Conservation (phyloP, 2,888 invertebrate species). For the Axea sp. region DNA sequence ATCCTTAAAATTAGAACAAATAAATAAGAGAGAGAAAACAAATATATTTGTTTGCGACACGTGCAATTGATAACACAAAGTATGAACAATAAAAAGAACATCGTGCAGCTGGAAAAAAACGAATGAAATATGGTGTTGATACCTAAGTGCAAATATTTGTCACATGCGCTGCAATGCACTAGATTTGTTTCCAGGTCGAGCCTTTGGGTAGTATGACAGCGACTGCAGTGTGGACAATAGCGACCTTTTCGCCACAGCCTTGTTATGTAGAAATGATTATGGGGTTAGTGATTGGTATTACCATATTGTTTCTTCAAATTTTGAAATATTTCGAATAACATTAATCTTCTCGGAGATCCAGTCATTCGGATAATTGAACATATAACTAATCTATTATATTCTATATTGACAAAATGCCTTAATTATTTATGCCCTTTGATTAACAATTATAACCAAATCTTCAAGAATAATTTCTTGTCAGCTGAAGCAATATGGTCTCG, state of each 20-base stretch:
- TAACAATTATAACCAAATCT: slow-evolving; percentile 1
- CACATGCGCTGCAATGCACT: slow-evolving; percentile 80
- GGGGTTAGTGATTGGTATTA: slow-evolving; percentile 69
- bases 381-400: too few species aligned
- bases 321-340: slow-evolving; percentile 27
- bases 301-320: slow-evolving; percentile 64
- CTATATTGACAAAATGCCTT: too few species aligned
- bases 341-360: too few species aligned
- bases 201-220: slow-evolving; percentile 85
- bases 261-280: slow-evolving; percentile 71
- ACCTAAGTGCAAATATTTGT: slow-evolving; percentile 81
- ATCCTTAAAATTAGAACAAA: too few species aligned
- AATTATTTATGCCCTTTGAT: too few species aligned
- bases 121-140: slow-evolving; percentile 73
- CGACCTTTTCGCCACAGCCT: slow-evolving; percentile 87
- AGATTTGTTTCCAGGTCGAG: slow-evolving; percentile 83
- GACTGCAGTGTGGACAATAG: slow-evolving; percentile 86
- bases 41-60: too few species aligned
- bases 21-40: too few species aligned
- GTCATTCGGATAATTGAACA: too few species aligned
- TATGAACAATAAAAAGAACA: slow-evolving; percentile 4
- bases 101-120: slow-evolving; percentile 61
- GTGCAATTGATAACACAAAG: slow-evolving; percentile 6
- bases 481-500: slow-evolving; percentile 64
- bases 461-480: slow-evolving; percentile 4